Conservation (phyloP, 2,888 invertebrate genomes). For the Tetrapedia diversipes region DNA sequence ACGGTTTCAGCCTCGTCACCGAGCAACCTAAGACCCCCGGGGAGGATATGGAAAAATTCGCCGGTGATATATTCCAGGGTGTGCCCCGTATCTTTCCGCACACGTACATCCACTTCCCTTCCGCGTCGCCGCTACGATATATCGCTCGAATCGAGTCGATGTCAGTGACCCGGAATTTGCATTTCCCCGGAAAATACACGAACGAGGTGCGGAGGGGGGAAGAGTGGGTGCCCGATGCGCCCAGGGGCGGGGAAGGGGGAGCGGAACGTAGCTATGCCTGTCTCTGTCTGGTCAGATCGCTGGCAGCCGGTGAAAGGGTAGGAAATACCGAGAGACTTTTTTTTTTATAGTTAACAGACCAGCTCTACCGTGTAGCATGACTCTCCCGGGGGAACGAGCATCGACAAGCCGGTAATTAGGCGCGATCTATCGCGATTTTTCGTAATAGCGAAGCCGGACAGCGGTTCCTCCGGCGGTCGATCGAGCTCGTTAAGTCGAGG, state of each 20-base stretch:
- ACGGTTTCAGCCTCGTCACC: conserved; percentile 38
- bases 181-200: conserved; percentile 70
- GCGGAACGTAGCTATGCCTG: not conserved
- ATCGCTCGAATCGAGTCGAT: conserved; percentile 69
- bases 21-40: conserved; percentile 33
- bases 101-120: conserved; percentile 65
- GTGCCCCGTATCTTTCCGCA: conserved; percentile 63
- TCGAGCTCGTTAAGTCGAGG: not conserved
- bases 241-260: not conserved
- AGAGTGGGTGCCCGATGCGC: conserved; percentile 1
- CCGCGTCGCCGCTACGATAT: conserved; percentile 66
- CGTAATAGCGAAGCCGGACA: conserved; percentile 27
- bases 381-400: conserved; percentile 56
- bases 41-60: conserved; percentile 63
- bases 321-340: conserved; percentile 60
- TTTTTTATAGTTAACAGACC: conserved; percentile 49
- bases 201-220: conserved; percentile 23
- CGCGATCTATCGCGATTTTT: conserved; percentile 58
- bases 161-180: conserved; percentile 73
- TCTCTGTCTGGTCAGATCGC: not conserved
- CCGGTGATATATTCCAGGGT: conserved; percentile 52
- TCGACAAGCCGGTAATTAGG: conserved; percentile 66
- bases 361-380: conserved; percentile 49
- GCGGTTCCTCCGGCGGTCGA: conserved; percentile 6
- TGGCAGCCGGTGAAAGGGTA: conserved; percentile 33